These are phyloP conservation scores for Ornithorhynchus anatinus DNA, from an alignment of 2,113 vertebrate species.

Conservation along the genomic window DNA sequence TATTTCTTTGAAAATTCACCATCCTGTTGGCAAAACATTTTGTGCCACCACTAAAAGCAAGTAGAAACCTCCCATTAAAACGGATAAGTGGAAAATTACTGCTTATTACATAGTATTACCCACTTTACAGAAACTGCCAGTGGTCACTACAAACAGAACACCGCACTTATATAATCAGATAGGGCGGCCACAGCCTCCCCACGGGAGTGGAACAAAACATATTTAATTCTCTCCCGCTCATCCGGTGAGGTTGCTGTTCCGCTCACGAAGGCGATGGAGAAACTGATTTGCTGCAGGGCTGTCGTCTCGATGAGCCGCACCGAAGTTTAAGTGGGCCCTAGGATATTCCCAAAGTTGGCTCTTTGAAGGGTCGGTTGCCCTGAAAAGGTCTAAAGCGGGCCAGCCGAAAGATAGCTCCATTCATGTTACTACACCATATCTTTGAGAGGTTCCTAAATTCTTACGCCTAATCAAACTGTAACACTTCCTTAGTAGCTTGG, in stretches of 20 bases:
- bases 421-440: no score
- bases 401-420: no score
- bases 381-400: no score
- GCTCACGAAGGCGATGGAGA: background rate
- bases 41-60: slow-evolving; percentile 24
- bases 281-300: background rate
- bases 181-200: background rate
- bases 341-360: background rate
- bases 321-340: background rate
- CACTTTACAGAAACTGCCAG: slow-evolving; percentile 24
- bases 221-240: background rate
- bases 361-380: no score
- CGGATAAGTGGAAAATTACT: slow-evolving; percentile 32
- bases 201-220: background rate
- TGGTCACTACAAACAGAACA: slow-evolving; percentile 19
- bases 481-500: no score
- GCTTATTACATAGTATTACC: slow-evolving; percentile 22
- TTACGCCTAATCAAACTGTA: no score
- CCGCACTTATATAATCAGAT: background rate
- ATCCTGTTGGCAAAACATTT: slow-evolving; percentile 7
- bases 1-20: slow-evolving; percentile 26
- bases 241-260: background rate
- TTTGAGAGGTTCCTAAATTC: no score
- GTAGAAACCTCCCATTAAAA: slow-evolving; percentile 22
- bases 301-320: background rate